Evolutionary conservation across 2,888 invertebrate species (phyloP).

Genomic region (Caenorhabditis auriculariae): DNA sequence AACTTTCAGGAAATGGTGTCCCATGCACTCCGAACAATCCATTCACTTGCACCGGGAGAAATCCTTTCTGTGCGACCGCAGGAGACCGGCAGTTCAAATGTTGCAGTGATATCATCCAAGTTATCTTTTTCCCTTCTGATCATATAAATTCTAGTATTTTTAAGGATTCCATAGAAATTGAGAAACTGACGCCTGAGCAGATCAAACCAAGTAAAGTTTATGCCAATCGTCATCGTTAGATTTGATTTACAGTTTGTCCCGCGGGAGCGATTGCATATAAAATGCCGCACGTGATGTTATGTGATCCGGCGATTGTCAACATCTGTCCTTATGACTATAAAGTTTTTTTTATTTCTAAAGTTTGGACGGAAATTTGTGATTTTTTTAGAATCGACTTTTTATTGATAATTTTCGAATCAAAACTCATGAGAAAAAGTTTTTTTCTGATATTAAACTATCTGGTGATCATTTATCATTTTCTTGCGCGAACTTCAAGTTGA

Average conservation of each 20-base stretch:
- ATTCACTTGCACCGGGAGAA: slow-evolving; percentile 49
- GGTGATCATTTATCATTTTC: too few species aligned
- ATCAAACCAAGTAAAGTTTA: slow-evolving; percentile 41
- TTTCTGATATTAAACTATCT: too few species aligned
- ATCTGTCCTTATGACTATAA: slow-evolving; percentile 51
- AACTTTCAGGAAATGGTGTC: slow-evolving; percentile 31
- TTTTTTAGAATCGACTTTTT: too few species aligned
- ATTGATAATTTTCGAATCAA: too few species aligned
- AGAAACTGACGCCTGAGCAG: slow-evolving; percentile 29
- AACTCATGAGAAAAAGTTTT: too few species aligned
- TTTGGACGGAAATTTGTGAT: too few species aligned
- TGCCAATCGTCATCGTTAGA: neutral
- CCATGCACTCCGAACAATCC: slow-evolving; percentile 42
- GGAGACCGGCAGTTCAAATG: slow-evolving; percentile 39
- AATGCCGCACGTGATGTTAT: slow-evolving; percentile 48
- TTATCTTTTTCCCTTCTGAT: neutral
- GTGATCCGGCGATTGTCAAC: slow-evolving; percentile 52
- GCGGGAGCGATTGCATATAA: slow-evolving; percentile 48
- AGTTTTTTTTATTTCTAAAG: too few species aligned
- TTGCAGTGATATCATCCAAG: slow-evolving; percentile 49
- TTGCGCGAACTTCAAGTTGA: too few species aligned
- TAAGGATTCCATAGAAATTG: slow-evolving; percentile 40
- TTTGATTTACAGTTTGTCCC: slow-evolving; percentile 36
- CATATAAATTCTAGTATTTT: neutral
- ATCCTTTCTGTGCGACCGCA: slow-evolving; percentile 46